Percentiles rank a stretch among this genome's conserved stretches.
These are phyloP conservation scores for Bradypodion pumilum DNA, from an alignment of 2,797 vertebrate genomes.

Conservation along the genomic window DNA sequence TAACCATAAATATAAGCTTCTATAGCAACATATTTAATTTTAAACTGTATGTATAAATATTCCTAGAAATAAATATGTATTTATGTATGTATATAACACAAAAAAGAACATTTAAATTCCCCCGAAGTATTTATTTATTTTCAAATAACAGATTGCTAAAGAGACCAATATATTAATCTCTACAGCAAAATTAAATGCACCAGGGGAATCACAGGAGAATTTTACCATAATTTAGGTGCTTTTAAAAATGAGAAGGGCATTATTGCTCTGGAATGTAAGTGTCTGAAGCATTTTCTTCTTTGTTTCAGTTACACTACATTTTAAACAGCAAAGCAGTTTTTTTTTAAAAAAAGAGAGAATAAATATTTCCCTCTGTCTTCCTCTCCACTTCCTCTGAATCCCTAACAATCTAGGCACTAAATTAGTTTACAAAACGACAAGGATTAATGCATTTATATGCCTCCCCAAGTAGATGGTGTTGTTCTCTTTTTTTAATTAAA, in stretches of 20 bases:
- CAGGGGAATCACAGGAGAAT: conserved; percentile 33
- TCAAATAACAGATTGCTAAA: conserved; percentile 64
- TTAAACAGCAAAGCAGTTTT: background rate
- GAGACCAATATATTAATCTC: conserved; percentile 60
- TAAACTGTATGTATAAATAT: conserved; percentile 60
- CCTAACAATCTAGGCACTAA: conserved; percentile 40
- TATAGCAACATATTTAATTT: conserved; percentile 57
- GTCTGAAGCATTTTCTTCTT: conserved; percentile 34
- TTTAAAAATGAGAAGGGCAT: conserved; percentile 24
- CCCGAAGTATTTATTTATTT: conserved; percentile 58
- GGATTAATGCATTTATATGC: conserved; percentile 48
- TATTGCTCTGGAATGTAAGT: conserved; percentile 19
- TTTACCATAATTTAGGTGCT: conserved; percentile 26
- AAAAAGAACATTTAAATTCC: conserved; percentile 24
- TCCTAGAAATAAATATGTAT: conserved; percentile 33
- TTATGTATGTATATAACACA: conserved; percentile 3
- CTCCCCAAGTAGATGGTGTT: conserved; percentile 22
- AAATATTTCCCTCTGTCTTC: background rate
- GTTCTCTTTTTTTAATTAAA: conserved; percentile 35
- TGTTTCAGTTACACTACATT: conserved; percentile 21
- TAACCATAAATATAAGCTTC: conserved; percentile 56
- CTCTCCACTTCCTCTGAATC: conserved; percentile 10
- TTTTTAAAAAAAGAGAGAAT: background rate
- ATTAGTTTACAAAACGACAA: conserved; percentile 23
- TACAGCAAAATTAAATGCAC: conserved; percentile 54